Conservation (phyloP, 2,797 vertebrate genomes). For the Myotis pilosus region DNA sequence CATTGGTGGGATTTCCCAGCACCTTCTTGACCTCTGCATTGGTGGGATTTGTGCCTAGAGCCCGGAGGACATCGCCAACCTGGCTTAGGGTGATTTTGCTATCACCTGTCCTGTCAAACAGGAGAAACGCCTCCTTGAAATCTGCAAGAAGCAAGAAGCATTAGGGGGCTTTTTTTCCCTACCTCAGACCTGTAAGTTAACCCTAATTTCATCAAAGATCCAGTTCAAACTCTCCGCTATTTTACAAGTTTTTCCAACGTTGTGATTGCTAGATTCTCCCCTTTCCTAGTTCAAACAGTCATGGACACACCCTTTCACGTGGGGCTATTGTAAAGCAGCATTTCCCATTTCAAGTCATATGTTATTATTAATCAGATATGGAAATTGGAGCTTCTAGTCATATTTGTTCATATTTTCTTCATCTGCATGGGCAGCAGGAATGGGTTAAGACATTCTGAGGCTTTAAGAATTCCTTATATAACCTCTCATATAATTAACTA, state of each 20-base stretch:
- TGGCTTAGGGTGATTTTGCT: conserved; percentile 93
- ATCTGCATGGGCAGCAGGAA: background rate
- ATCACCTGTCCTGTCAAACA: conserved; percentile 98
- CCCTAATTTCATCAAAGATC: background rate
- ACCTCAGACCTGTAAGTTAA: background rate
- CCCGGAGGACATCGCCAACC: conserved; percentile 96
- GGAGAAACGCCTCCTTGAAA: conserved; percentile 99
- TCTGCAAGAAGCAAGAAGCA: conserved; percentile 85
- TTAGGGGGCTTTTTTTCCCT: background rate
- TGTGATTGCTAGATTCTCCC: background rate
- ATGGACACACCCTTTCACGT: background rate
- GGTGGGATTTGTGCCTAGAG: conserved; percentile 98
- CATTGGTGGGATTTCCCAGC: conserved; percentile 91
- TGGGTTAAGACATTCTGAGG: background rate
- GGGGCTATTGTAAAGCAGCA: background rate
- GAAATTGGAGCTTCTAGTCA: background rate
- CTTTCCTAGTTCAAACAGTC: background rate
- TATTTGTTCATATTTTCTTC: conserved; percentile 16
- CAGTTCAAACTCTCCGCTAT: background rate
- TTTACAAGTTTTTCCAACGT: background rate
- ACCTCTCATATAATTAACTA: conserved; percentile 18
- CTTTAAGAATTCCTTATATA: background rate
- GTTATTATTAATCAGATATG: background rate
- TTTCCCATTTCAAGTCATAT: conserved; percentile 16
- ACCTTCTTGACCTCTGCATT: conserved; percentile 92